phyloP scores from a whole-genome alignment of 2,888 invertebrate species.

The Petrophora chlorosata region DNA sequence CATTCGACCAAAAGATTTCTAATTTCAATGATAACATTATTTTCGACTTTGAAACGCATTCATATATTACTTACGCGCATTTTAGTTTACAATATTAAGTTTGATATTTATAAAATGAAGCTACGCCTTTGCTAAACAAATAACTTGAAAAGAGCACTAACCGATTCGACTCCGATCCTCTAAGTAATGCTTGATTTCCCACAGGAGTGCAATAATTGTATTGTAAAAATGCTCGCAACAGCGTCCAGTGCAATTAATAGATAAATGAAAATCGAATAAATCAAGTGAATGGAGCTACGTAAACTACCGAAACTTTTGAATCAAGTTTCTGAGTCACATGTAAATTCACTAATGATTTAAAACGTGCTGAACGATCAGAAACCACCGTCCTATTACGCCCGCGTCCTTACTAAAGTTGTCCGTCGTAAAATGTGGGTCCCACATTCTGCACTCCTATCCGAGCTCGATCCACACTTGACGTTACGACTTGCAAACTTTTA shows the following conservation, averaged over 20 bases:
- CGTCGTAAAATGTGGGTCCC: slow-evolving; percentile 20
- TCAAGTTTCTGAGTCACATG: slow-evolving; percentile 8
- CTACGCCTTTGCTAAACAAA: too few species aligned
- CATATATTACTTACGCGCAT: too few species aligned
- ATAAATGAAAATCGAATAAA: slow-evolving; percentile 13
- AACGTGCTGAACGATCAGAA: slow-evolving; percentile 22
- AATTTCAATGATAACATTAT: too few species aligned
- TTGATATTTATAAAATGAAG: too few species aligned
- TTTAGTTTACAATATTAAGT: too few species aligned
- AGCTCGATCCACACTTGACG: slow-evolving; percentile 20
- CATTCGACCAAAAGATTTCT: too few species aligned
- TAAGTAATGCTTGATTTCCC: slow-evolving; percentile 8
- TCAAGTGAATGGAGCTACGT: neutral
- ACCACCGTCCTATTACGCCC: slow-evolving; percentile 13
- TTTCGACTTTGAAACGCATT: too few species aligned
- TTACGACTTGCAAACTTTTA: slow-evolving; percentile 41
- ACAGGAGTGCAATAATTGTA: slow-evolving; percentile 16
- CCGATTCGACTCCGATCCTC: too few species aligned
- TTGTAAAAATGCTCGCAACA: slow-evolving; percentile 23
- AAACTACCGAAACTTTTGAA: slow-evolving; percentile 3
- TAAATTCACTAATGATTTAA: slow-evolving; percentile 18
- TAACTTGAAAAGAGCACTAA: too few species aligned
- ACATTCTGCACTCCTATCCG: slow-evolving; percentile 15
- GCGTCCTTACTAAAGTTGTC: slow-evolving; percentile 21
- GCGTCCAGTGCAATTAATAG: slow-evolving; percentile 11